Base-by-base conservation (phyloP, 2,113 vertebrate species). In the Trachemys scripta region DNA sequence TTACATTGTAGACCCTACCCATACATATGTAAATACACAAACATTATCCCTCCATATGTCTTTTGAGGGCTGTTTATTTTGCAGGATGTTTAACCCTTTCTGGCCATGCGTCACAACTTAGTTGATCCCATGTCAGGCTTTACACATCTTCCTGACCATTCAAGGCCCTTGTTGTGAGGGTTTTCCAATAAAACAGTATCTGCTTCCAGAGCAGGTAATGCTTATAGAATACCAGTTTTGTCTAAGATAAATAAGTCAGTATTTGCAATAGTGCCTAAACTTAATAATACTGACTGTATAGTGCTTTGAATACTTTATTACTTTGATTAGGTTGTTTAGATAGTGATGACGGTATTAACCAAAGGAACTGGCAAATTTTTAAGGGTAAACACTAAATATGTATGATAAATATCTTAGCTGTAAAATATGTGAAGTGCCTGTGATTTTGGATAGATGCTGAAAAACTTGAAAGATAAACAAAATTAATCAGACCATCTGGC, bases 401-500 rank as follows among this genome's bases (percentile, higher is more conserved):
- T 82, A 25, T 76, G 79, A 57, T 92, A 27, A 53, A 42, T 89
- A n/a, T 92, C 88, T 42, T 87, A 95, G 90, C 54, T 69, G 38
- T 51, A 90, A 96, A 96, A 84, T 8, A 42, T 95, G 62, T 84
- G 2, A 88, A 85, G 75, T 49, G 93, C 57, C 54, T 82, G 1
- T 92, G 80, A 42, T n/a, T 91, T 53, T 84, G 35, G 42, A 90
- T 92, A 80, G 86, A 90, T 49, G 51, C 56, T 88, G 86, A 59
- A 95, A 35, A 57, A 56, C 27, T 57, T 57, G 25, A 51, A 85
- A 82, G 94, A 96, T 93, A 92, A 94, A 94, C 91, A 90, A 93
- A 93, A 95, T 76, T 81, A 87, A 94, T 82, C 27, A 75, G 76
- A 78, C 91, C 93, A 92, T 95, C 93, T 96, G 97, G 84, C 88